Evolutionary conservation across 2,113 vertebrate species (phyloP).

Genomic region (Gnathonemus echidnorhynchus): DNA sequence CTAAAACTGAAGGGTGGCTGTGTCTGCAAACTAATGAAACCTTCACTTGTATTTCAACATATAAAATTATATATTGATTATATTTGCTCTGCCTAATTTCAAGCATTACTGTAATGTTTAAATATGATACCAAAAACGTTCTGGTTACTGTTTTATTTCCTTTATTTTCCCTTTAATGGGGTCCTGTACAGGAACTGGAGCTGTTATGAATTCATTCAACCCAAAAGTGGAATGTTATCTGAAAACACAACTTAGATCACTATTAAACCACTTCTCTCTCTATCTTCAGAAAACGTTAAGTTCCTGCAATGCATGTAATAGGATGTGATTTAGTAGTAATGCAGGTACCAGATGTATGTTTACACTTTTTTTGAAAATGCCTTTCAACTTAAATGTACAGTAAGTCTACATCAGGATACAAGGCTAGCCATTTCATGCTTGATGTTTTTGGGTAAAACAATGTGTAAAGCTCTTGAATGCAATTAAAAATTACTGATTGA

Average conservation of each 20-base stretch:
- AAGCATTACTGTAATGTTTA: neutral
- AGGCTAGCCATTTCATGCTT: neutral
- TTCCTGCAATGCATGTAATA: neutral
- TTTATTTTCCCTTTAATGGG: neutral
- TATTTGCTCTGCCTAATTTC: neutral
- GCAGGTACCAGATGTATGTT: neutral
- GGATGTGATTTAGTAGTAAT: neutral
- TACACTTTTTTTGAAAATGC: neutral
- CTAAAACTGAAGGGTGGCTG: neutral
- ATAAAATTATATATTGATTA: neutral
- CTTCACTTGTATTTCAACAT: neutral
- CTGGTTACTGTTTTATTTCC: neutral
- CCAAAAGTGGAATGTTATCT: neutral
- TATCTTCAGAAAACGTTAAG: neutral
- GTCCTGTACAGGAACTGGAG: neutral
- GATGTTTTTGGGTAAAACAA: neutral
- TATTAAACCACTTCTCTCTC: neutral
- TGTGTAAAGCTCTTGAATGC: neutral
- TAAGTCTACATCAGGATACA: neutral
- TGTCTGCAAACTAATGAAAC: neutral
- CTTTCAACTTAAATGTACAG: neutral
- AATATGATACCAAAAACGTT: neutral
- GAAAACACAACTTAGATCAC: neutral
- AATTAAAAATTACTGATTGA: neutral
- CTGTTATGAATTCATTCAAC: neutral